Conservation (phyloP, 2,888 invertebrate species). For the Meiosimyza platycephala region DNA sequence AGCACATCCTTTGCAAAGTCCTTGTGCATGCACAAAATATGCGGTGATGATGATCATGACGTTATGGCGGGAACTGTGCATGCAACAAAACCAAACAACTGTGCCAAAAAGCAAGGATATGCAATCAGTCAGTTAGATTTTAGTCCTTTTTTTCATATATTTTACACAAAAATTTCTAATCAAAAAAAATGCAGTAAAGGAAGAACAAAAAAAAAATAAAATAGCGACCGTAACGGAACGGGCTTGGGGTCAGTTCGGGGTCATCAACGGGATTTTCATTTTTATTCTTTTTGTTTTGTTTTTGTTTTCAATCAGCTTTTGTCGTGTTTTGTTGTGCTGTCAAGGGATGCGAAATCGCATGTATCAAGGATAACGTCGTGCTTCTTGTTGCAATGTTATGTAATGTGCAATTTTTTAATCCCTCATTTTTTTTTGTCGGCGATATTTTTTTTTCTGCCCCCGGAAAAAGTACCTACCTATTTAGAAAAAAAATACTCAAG, state of each 20-base stretch:
- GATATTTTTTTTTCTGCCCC: slow-evolving; percentile 24
- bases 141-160: slow-evolving; percentile 23
- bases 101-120: slow-evolving; percentile 41
- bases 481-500: slow-evolving; percentile 9
- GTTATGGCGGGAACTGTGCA: slow-evolving; percentile 30
- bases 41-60: neutral
- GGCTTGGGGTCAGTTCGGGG: slow-evolving; percentile 62
- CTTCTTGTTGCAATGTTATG: slow-evolving; percentile 24
- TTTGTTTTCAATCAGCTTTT: slow-evolving; percentile 2
- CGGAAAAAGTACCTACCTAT: slow-evolving; percentile 12
- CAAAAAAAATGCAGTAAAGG: slow-evolving; percentile 29
- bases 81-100: slow-evolving; percentile 14
- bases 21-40: neutral
- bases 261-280: slow-evolving; percentile 59
- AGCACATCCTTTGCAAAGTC: neutral
- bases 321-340: slow-evolving; percentile 37
- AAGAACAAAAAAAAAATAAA: slow-evolving; percentile 31
- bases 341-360: slow-evolving; percentile 45
- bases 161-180: slow-evolving; percentile 29
- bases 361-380: neutral
- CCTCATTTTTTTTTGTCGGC: slow-evolving; percentile 37
- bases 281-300: slow-evolving; percentile 23
- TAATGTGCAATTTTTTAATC: slow-evolving; percentile 48
- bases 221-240: slow-evolving; percentile 41
- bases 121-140: slow-evolving; percentile 42